Conservation (phyloP, 37 sponge, comb jelly and placozoan species). For the Oopsacas minuta region DNA sequence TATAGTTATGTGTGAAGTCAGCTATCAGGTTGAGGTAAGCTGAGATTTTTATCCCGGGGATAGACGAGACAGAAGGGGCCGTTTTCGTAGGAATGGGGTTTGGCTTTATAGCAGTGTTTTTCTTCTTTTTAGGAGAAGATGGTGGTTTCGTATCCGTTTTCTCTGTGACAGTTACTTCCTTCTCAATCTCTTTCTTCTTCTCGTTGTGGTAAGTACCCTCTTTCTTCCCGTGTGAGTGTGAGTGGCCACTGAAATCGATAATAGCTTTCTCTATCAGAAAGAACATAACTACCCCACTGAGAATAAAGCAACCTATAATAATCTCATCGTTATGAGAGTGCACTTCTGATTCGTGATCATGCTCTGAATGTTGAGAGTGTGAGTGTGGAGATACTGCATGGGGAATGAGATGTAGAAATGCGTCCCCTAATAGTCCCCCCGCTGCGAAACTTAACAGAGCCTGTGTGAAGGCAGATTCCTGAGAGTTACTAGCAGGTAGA, state of each 20-base stretch:
- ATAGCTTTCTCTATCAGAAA: slow-evolving; percentile 77
- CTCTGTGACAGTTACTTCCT: neutral
- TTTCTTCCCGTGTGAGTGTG: slow-evolving; percentile 19
- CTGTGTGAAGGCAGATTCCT: slow-evolving; percentile 55
- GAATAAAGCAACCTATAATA: slow-evolving; percentile 70
- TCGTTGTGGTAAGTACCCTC: neutral
- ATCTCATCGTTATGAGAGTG: slow-evolving; percentile 32
- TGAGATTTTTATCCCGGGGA: slow-evolving; percentile 51
- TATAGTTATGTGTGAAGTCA: slow-evolving; percentile 89
- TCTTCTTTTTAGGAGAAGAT: neutral
- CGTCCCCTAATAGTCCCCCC: slow-evolving; percentile 88
- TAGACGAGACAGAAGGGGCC: neutral
- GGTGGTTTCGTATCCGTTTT: neutral
- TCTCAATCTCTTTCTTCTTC: neutral
- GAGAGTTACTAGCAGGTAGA: slow-evolving; percentile 58
- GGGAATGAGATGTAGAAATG: slow-evolving; percentile 89
- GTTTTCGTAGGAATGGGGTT: neutral
- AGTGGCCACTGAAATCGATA: slow-evolving; percentile 52
- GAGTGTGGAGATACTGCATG: slow-evolving; percentile 76
- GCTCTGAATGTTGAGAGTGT: slow-evolving; percentile 25
- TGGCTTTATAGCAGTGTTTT: neutral
- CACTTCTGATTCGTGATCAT: slow-evolving; percentile 22
- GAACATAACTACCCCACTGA: slow-evolving; percentile 73
- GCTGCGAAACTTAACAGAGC: slow-evolving; percentile 84
- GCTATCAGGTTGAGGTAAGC: slow-evolving; percentile 87